Percentiles rank a stretch among this genome's conserved stretches.
Conservation (phyloP, 2,113 vertebrate species). For the Tautogolabrus adspersus region DNA sequence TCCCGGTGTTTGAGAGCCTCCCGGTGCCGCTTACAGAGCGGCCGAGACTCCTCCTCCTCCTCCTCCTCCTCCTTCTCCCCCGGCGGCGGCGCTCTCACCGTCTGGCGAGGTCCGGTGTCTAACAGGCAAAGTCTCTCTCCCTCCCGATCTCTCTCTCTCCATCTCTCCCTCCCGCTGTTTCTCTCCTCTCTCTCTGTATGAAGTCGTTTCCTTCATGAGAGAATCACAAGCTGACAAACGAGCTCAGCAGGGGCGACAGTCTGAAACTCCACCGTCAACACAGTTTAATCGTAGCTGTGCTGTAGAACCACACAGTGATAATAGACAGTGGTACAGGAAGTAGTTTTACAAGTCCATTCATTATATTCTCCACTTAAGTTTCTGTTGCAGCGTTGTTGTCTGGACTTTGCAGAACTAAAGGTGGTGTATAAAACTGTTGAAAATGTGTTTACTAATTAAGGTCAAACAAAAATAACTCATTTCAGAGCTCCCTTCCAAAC, state of each 20-base stretch:
- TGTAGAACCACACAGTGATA: background rate
- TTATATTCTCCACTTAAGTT: background rate
- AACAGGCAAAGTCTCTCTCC: slow-evolving; percentile 28
- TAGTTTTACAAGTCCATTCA: background rate
- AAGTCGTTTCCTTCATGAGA: background rate
- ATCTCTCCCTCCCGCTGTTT: slow-evolving; percentile 16
- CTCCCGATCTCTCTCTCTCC: background rate
- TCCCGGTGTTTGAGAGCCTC: slow-evolving; percentile 49
- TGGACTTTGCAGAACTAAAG: too few relatives aligned
- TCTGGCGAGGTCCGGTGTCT: slow-evolving; percentile 45
- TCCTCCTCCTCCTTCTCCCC: slow-evolving; percentile 26
- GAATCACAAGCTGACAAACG: slow-evolving; percentile 7
- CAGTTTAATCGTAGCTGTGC: background rate
- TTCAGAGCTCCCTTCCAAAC: too few relatives aligned
- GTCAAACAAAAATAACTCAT: too few relatives aligned
- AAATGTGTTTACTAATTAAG: too few relatives aligned
- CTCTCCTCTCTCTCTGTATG: background rate
- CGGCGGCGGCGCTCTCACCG: slow-evolving; percentile 53
- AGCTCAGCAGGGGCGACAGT: background rate
- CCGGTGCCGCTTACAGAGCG: slow-evolving; percentile 29
- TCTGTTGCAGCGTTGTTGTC: too few relatives aligned
- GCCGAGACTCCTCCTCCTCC: slow-evolving; percentile 56
- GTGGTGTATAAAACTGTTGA: too few relatives aligned
- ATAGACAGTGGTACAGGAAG: background rate
- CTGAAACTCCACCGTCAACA: background rate